Percentiles rank a stretch among this genome's conserved stretches.
These are phyloP conservation scores for Aelia acuminata DNA, from an alignment of 2,888 invertebrate species.

Conservation along the genomic window DNA sequence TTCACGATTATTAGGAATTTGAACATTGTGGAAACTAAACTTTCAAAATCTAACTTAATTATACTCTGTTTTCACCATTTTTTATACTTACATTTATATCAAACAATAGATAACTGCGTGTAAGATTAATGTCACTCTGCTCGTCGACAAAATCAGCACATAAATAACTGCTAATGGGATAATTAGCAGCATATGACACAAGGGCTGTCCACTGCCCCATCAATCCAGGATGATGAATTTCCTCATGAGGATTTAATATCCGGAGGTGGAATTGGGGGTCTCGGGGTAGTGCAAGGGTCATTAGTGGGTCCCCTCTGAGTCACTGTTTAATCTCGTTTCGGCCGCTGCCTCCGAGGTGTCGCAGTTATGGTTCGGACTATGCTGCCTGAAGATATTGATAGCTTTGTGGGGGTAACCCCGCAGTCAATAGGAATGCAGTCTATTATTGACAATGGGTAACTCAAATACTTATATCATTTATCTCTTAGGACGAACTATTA, in stretches of 20 bases:
- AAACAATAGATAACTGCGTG: not conserved
- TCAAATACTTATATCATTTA: too few relatives aligned
- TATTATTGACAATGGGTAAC: not conserved
- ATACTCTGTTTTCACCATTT: too few relatives aligned
- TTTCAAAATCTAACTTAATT: too few relatives aligned
- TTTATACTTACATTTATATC: not conserved
- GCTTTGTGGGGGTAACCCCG: not conserved
- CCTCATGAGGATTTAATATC: slow-evolving; percentile 56
- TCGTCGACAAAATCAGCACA: slow-evolving; percentile 17
- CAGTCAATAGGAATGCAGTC: not conserved
- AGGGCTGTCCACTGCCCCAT: slow-evolving; percentile 45
- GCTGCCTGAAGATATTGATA: not conserved
- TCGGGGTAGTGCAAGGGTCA: slow-evolving; percentile 10
- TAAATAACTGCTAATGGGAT: slow-evolving; percentile 48
- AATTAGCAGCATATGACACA: slow-evolving; percentile 46
- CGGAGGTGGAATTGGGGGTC: slow-evolving; percentile 52
- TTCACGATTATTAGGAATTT: too few relatives aligned
- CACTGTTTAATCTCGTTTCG: slow-evolving; percentile 56
- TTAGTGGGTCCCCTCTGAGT: slow-evolving; percentile 46
- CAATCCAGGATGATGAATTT: slow-evolving; percentile 56
- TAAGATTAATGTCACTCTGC: not conserved
- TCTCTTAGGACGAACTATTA: not conserved
- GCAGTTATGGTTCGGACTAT: not conserved
- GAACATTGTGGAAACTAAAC: too few relatives aligned
- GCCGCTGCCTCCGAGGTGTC: not conserved